A percentile compares a stretch with the other conserved stretches of the same genome.
Evolutionary conservation across 2,888 invertebrate species (phyloP).

Genomic region (Tribolium freemani): DNA sequence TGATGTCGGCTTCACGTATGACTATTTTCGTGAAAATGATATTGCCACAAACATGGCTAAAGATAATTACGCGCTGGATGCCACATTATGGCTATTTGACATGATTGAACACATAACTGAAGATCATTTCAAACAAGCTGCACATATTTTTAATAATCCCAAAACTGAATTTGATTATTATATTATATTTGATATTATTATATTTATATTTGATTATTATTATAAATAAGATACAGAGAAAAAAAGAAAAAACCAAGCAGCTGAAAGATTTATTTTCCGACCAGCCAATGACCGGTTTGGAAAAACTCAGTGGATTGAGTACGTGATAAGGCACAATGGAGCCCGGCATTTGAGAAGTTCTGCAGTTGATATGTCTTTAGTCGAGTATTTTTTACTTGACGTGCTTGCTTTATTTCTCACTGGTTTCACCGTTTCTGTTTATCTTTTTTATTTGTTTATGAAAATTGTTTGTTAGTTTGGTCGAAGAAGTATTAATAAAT

Average conservation of each 20-base stretch:
- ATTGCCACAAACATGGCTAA: conserved; percentile 10
- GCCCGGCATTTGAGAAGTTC: conserved; percentile 67
- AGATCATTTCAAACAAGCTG: not conserved
- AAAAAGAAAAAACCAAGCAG: conserved; percentile 37
- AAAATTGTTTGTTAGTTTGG: not conserved
- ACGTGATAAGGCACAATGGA: conserved; percentile 67
- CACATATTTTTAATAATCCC: not conserved
- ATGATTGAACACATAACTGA: not conserved
- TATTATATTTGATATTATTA: too few relatives aligned
- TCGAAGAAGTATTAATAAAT: too few relatives aligned
- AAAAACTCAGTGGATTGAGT: conserved; percentile 71
- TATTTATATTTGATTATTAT: too few relatives aligned
- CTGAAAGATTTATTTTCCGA: conserved; percentile 62
- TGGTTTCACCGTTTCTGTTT: not conserved
- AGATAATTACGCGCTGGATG: not conserved
- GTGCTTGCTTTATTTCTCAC: conserved; percentile 37
- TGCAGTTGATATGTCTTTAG: conserved; percentile 63
- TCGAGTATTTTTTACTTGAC: conserved; percentile 67
- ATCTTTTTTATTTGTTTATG: not conserved
- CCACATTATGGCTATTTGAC: not conserved
- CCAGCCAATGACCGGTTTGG: conserved; percentile 64
- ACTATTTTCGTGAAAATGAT: conserved; percentile 44
- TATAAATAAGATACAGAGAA: conserved; percentile 26
- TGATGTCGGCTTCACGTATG: conserved; percentile 57
- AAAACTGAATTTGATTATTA: conserved; percentile 36